These are phyloP conservation scores for Paramuricea clavata DNA, from an alignment of 92 coral and sea anemone species.

Conservation along the genomic window DNA sequence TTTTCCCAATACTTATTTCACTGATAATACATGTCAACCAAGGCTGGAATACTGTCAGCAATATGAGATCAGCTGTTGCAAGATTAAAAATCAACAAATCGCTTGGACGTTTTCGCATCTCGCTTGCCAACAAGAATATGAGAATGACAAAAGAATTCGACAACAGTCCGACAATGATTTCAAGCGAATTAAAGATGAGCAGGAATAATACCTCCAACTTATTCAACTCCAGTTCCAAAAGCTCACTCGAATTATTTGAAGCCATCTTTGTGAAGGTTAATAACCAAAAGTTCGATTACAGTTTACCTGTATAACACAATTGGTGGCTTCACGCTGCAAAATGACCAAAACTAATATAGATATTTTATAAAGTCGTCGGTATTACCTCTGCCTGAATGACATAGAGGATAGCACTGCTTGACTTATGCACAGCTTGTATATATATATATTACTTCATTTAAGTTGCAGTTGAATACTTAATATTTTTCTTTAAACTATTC, in stretches of 20 bases:
- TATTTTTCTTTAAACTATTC: neutral
- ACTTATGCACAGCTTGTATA: neutral
- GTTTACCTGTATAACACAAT: neutral
- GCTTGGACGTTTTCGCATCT: constrained; percentile 10
- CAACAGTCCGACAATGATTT: neutral
- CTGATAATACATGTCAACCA: neutral
- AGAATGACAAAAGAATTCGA: constrained; percentile 2
- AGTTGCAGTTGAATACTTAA: neutral
- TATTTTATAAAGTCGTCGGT: no score
- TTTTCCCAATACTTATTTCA: neutral
- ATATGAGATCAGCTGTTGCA: constrained; percentile 4
- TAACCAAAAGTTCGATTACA: neutral
- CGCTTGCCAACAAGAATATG: neutral
- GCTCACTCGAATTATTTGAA: neutral
- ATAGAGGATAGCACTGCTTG: neutral
- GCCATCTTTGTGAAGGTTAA: neutral
- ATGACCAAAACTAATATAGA: no score
- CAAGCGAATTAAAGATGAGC: neutral
- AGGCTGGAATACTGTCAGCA: neutral
- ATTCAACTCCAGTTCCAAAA: neutral
- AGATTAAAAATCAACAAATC: constrained; percentile 3
- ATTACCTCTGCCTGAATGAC: no score
- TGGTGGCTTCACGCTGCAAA: no score
- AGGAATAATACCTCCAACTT: neutral
- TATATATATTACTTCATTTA: neutral